Base-by-base conservation (phyloP, 2,113 vertebrate genomes). In the Leptocoma aspasia region DNA sequence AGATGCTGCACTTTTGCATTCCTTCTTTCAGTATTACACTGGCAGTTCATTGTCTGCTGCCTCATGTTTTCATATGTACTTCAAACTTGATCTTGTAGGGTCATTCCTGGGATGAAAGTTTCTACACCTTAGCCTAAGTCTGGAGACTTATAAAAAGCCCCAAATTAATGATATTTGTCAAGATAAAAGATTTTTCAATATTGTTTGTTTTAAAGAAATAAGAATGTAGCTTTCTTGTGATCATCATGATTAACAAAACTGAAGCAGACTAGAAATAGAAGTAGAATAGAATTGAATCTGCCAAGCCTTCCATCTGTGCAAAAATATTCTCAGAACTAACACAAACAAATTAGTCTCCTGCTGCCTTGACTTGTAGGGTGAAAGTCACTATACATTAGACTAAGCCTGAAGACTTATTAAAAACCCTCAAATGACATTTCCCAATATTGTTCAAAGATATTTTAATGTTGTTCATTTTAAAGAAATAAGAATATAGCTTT, bases 181-280 rank as follows among this genome's bases (percentile, higher is more conserved):
- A 82, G 15, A 59, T 31, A 71, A 42, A 63, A 64, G 20, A 33
- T 42, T 64, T 89, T 97, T 93, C 73, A 92, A 56, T 77, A 71
- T 50, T 80, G n/a, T 95, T 86, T 94, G 83, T 96, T 96, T 96
- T 90, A 91, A 94, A 96, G 35, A 89, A 92, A 84, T 50, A 95
- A 94, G 56, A 50, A 63, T 70, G 65, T 4, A 35, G 1, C 6
- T 52, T 79, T 79, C 15, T 64, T 61, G 10, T 54, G 39, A 75
- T 42, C 52, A 47, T 92, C 90, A 92, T 69, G 61, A 89, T 82
- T 94, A 95, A 83, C 21, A 92, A 89, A 95, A 95, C 49, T 28
- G 30, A 95, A 96, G 82, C 54, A 73, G 82, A 86, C 90, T 24
- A 88, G 78, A 88, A 85, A 60, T 9, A 59, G 17, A 68, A 68